A percentile compares a stretch with the other conserved stretches of the same genome.
phyloP scores from a whole-genome alignment of 1,140 invertebrate species.

The Bombus cullumanus region DNA sequence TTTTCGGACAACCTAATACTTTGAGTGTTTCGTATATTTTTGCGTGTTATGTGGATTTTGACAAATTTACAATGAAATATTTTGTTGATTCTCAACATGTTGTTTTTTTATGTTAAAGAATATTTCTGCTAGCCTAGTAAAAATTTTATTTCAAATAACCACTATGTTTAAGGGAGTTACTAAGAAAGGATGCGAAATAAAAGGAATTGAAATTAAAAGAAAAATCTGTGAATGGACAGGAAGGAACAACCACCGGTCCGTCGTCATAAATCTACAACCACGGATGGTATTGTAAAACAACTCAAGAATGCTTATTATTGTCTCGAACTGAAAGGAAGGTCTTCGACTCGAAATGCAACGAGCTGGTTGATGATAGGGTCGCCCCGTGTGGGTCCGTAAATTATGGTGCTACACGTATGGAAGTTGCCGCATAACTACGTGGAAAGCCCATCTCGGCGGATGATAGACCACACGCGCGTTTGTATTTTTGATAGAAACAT shows the following conservation, averaged over 20 bases:
- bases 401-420: conserved; percentile 40
- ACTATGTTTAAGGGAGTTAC: neutral
- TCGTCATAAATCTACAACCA: neutral
- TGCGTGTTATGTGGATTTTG: too few relatives aligned
- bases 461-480: conserved; percentile 38
- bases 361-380: conserved; percentile 39
- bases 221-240: neutral
- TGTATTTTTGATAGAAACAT: conserved; percentile 16
- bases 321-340: conserved; percentile 19
- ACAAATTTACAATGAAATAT: too few relatives aligned
- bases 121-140: too few relatives aligned
- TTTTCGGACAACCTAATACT: too few relatives aligned
- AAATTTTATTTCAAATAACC: too few relatives aligned
- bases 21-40: too few relatives aligned
- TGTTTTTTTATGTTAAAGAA: too few relatives aligned
- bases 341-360: conserved; percentile 43
- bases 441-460: neutral
- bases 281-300: neutral
- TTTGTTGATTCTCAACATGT: too few relatives aligned
- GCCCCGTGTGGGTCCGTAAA: conserved; percentile 36
- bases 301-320: conserved; percentile 33
- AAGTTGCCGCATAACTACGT: conserved; percentile 36
- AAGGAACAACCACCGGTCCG: neutral
- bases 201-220: neutral
- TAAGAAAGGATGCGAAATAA: neutral